Evolutionary conservation across 2,797 vertebrate genomes (phyloP).

Genomic region (Cyclopterus lumpus): DNA sequence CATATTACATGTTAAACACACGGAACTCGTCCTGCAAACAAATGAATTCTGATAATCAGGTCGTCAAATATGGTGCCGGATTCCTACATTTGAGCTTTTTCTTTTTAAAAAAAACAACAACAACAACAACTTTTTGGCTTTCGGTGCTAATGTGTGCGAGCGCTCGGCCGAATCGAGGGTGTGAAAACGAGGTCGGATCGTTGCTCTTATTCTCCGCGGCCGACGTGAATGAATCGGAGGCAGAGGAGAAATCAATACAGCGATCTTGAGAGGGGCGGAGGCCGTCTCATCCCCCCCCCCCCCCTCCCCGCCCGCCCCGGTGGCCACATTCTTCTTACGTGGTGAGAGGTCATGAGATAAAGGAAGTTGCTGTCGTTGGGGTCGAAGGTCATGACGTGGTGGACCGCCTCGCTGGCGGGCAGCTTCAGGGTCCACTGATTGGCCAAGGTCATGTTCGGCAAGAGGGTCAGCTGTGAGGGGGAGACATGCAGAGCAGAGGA

Average conservation of each 20-base stretch:
- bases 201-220: too few relatives aligned
- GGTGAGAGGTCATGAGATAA: conserved; percentile 95
- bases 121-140: too few relatives aligned
- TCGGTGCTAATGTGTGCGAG: too few relatives aligned
- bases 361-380: conserved; percentile 91
- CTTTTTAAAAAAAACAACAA: too few relatives aligned
- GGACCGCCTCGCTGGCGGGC: conserved; percentile 89
- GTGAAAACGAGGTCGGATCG: too few relatives aligned
- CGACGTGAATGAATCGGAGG: too few relatives aligned
- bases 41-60: conserved; percentile 6
- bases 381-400: conserved; percentile 97
- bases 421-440: conserved; percentile 88
- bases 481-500: conserved; percentile 31
- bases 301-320: too few relatives aligned
- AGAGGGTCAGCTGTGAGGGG: conserved; percentile 87
- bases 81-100: background rate
- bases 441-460: conserved; percentile 85
- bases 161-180: too few relatives aligned
- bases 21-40: background rate
- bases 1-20: background rate
- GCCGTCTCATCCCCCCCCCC: too few relatives aligned
- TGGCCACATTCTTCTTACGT: conserved; percentile 86
- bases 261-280: background rate
- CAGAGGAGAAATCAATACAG: conserved; percentile 19
- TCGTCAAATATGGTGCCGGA: background rate